Conservation (phyloP, 2,888 invertebrate species). For the Mimas tiliae region DNA sequence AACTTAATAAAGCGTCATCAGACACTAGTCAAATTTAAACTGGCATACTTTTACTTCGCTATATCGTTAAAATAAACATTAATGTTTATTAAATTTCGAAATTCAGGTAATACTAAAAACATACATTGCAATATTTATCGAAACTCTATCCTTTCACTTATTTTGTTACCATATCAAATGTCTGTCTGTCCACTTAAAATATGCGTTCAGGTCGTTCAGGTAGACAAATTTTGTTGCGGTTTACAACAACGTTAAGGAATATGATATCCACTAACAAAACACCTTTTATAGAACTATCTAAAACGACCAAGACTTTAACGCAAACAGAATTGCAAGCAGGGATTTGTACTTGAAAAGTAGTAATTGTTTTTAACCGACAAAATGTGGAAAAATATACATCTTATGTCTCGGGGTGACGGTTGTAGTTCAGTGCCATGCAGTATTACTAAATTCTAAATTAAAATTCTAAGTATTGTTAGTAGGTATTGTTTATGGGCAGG, state of each 20-base stretch:
- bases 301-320: background rate
- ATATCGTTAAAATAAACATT: background rate
- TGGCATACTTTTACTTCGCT: background rate
- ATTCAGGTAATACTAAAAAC: background rate
- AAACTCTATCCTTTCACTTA: background rate
- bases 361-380: too few relatives aligned
- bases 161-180: background rate
- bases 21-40: background rate
- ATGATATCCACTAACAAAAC: background rate
- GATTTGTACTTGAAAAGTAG: too few relatives aligned
- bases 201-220: background rate
- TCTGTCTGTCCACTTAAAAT: background rate
- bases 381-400: too few relatives aligned
- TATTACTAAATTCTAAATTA: too few relatives aligned
- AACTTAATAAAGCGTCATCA: conserved; percentile 4
- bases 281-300: background rate
- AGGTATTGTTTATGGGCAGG: too few relatives aligned
- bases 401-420: too few relatives aligned
- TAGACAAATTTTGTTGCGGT: conserved; percentile 7
- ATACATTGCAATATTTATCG: background rate
- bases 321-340: too few relatives aligned
- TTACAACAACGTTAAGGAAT: background rate
- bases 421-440: too few relatives aligned
- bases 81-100: too few relatives aligned
- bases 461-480: too few relatives aligned